Conservation (phyloP, 2,113 vertebrate genomes). For the Bothrops jararaca region DNA sequence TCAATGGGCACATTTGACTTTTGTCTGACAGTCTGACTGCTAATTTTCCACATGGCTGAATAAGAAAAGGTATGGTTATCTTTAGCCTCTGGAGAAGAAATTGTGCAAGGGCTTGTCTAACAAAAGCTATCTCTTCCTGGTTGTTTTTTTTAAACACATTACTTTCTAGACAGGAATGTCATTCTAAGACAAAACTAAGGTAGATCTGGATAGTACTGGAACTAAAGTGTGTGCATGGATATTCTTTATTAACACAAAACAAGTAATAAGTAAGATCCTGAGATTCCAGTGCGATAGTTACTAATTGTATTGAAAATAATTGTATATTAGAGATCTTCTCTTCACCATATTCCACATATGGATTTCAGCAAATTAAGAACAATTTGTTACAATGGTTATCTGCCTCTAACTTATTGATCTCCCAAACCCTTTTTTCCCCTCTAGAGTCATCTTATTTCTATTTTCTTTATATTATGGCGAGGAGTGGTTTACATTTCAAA, state of each 20-base stretch:
- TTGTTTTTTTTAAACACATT: conserved; percentile 11
- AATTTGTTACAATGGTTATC: not conserved
- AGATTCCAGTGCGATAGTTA: not conserved
- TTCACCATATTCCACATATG: not conserved
- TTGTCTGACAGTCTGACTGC: not conserved
- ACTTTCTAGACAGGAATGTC: not conserved
- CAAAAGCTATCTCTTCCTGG: not conserved
- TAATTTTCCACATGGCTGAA: conserved; percentile 12
- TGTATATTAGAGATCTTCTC: not conserved
- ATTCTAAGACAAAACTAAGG: not conserved
- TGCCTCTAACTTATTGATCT: not conserved
- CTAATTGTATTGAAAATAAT: not conserved
- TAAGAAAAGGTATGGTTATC: not conserved
- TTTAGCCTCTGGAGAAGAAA: not conserved
- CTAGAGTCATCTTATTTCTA: not conserved
- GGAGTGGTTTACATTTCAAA: not conserved
- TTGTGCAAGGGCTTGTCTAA: not conserved
- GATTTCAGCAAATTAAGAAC: not conserved
- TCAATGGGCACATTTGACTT: conserved; percentile 17
- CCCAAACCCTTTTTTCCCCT: not conserved
- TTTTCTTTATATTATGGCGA: not conserved
- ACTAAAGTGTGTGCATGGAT: not conserved
- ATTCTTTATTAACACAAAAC: not conserved
- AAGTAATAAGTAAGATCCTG: not conserved
- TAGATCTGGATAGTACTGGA: not conserved